phyloP scores from a whole-genome alignment of 2,113 vertebrate genomes.

The Tringa solitaria region DNA sequence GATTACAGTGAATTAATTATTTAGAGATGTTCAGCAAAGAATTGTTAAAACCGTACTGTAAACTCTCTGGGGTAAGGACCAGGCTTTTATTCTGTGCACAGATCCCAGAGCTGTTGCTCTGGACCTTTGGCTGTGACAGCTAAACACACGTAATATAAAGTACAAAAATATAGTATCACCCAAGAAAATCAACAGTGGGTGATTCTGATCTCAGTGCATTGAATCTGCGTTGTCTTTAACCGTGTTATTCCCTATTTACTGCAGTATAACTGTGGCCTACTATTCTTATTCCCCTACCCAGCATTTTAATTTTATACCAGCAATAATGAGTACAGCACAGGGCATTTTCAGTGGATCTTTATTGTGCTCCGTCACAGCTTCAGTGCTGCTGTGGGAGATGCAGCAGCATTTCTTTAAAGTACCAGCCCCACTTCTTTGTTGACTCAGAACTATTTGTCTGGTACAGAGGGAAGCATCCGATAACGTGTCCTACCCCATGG shows the following conservation, averaged over 20 bases:
- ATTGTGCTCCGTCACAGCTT: neutral
- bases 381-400: neutral
- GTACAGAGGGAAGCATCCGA: neutral
- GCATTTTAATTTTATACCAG: conserved; percentile 12
- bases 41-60: conserved; percentile 6
- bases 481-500: neutral
- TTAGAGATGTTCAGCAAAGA: conserved; percentile 22
- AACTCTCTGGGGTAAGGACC: neutral
- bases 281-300: neutral
- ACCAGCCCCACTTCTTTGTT: neutral
- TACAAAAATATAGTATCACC: neutral
- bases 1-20: conserved; percentile 35
- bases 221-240: neutral
- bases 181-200: neutral
- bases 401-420: neutral
- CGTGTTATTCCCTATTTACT: neutral
- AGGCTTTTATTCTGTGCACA: neutral
- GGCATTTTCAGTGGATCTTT: neutral
- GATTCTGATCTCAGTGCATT: neutral
- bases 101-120: neutral
- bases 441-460: neutral
- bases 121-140: neutral
- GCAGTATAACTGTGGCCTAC: neutral
- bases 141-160: neutral
- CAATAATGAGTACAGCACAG: neutral